These are phyloP conservation scores for Marronus borbonicus DNA, from an alignment of 2,888 invertebrate species.

Conservation along the genomic window DNA sequence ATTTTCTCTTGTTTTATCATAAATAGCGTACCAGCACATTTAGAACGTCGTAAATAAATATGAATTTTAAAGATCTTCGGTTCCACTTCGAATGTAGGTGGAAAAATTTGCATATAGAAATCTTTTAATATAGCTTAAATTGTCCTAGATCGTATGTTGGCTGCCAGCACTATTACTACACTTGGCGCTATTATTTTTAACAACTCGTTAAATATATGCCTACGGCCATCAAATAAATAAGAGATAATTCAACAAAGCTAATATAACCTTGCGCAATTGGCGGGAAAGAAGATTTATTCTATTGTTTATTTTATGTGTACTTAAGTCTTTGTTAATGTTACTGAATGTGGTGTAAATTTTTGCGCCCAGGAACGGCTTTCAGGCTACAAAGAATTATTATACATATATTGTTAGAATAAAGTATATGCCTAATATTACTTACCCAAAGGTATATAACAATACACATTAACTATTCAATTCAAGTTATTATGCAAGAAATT, in stretches of 20 bases:
- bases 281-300: slow-evolving; percentile 22
- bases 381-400: not conserved
- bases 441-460: not conserved
- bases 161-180: not conserved
- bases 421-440: not conserved
- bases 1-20: too few relatives aligned
- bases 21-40: too few relatives aligned
- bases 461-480: not conserved
- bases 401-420: slow-evolving; percentile 1
- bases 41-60: too few relatives aligned
- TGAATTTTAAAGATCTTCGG: too few relatives aligned
- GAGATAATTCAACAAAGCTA: slow-evolving; percentile 15
- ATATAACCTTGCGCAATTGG: slow-evolving; percentile 33
- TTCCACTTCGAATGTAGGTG: too few relatives aligned
- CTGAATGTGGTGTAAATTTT: not conserved
- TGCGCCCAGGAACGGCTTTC: too few relatives aligned
- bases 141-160: too few relatives aligned
- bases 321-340: not conserved
- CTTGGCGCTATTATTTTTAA: not conserved
- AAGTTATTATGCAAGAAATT: too few relatives aligned
- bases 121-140: too few relatives aligned
- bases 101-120: too few relatives aligned
- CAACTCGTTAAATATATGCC: slow-evolving; percentile 9
- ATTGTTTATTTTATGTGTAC: slow-evolving; percentile 18
- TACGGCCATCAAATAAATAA: slow-evolving; percentile 19